These are phyloP conservation scores for Cryptocephalus primarius DNA, from an alignment of 2,888 invertebrate genomes.

Conservation along the genomic window DNA sequence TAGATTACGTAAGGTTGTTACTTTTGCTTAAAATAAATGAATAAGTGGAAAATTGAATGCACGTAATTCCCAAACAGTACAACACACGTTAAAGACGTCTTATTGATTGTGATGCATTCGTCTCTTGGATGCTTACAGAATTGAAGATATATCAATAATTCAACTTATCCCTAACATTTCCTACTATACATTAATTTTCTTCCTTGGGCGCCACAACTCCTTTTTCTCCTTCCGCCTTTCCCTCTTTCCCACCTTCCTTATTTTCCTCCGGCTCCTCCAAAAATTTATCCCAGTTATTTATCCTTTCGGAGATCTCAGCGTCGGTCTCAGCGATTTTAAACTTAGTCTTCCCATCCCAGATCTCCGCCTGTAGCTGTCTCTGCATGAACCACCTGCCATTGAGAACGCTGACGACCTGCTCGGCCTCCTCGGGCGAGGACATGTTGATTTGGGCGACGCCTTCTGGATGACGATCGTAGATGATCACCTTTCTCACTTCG, in stretches of 20 bases:
- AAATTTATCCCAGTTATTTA: constrained; percentile 81
- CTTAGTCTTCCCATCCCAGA: constrained; percentile 94
- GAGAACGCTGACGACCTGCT: constrained; percentile 75
- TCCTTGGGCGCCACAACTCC: constrained; percentile 1
- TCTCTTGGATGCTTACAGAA: too few species aligned
- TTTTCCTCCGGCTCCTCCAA: constrained; percentile 47
- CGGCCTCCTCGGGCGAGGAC: constrained; percentile 82
- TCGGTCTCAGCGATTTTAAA: constrained; percentile 79
- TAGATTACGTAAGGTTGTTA: too few species aligned
- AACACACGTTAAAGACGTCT: too few species aligned
- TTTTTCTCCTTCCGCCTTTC: constrained; percentile 1
- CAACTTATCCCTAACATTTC: not conserved
- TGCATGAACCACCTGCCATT: constrained; percentile 88
- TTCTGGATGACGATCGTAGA: constrained; percentile 89
- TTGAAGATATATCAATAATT: too few species aligned
- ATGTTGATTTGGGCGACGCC: constrained; percentile 91
- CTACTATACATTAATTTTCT: not conserved
- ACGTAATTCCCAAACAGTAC: too few species aligned
- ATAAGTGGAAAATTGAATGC: too few species aligned
- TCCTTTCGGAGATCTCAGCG: constrained; percentile 67
- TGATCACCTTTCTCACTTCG: constrained; percentile 77
- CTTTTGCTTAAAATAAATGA: too few species aligned
- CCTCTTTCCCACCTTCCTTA: not conserved
- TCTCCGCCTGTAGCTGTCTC: constrained; percentile 71
- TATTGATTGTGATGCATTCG: too few species aligned